Conservation (phyloP, 2,888 invertebrate genomes). For the Lysandra coridon region DNA sequence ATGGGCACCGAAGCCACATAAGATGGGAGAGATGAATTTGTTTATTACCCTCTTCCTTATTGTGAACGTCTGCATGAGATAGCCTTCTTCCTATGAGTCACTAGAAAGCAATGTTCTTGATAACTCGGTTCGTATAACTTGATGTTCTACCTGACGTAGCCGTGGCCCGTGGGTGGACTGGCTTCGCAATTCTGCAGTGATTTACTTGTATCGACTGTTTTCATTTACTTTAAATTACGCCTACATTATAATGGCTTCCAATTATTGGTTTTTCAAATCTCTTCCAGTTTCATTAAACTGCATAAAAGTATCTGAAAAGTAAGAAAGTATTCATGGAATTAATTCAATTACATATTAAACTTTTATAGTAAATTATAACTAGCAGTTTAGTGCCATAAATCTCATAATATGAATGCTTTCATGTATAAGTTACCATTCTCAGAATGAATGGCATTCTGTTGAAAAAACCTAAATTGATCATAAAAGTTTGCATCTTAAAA, state of each 20-base stretch:
- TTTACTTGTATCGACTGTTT: conserved; percentile 32
- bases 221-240: conserved; percentile 16
- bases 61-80: conserved; percentile 78
- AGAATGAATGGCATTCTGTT: neutral
- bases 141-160: conserved; percentile 50
- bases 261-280: neutral
- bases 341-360: too few relatives aligned
- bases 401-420: neutral
- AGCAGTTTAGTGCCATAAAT: neutral
- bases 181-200: conserved; percentile 39
- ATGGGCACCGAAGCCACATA: conserved; percentile 72
- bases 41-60: conserved; percentile 81
- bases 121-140: conserved; percentile 70
- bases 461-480: neutral
- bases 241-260: neutral
- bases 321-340: neutral
- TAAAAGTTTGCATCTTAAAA: neutral
- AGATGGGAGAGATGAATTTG: conserved; percentile 79
- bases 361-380: too few relatives aligned
- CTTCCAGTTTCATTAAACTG: neutral
- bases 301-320: neutral
- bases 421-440: neutral
- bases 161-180: conserved; percentile 54
- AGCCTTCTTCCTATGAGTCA: conserved; percentile 80
- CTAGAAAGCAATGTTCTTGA: conserved; percentile 77